Base-by-base conservation (phyloP, 1,140 invertebrate species). In the Mya arenaria region DNA sequence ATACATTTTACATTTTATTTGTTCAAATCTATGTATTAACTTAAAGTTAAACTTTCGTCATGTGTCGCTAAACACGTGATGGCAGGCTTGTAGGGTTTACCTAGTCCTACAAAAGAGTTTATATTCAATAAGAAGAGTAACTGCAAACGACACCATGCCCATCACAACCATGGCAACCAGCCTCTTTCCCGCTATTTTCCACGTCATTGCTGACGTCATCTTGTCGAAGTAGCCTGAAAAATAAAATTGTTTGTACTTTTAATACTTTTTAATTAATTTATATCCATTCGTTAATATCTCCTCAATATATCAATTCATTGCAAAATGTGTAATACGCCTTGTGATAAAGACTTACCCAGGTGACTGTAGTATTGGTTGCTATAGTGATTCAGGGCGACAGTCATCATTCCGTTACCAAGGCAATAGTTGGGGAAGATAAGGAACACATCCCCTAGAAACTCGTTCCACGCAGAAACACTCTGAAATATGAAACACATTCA, bases 351-450 rank as follows among this genome's bases (percentile, higher is more conserved):
- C 78, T 23, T 74, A 82, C 79, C 79, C n/a, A 74, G 41, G 56
- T 82, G 79, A 4, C 68, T 63, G 52, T 73, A 73, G 37, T 66
- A 82, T 17, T 73, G 58, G 19, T 73, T 82, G 10, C 63, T 39
- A 39, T 82, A 82, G 1, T 82, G 69, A 32, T 82, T 82, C 0
- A 73, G 17, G 13, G 79, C 79, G 34, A 82, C 73, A 13, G 32
- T 55, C 79, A 82, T 82, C 79, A 82, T 60, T 2, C 79, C 79
- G 30, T 63, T 52, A 32, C 79, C 79, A 25, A 82, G 68, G 30
- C 79, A 82, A 66, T 82, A 82, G 69, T 74, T 82, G 0, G 79
- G 79, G 52, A 82, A 82, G 17, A 82, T 44, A 34, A 82, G 44
- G 71, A 82, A 82, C 28, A 82, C 41, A 17, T 73, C 28, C 28